Percentiles rank a stretch among this genome's conserved stretches.
Conservation (phyloP, 2,888 invertebrate genomes). For the Scelioninae gen. 1 region DNA sequence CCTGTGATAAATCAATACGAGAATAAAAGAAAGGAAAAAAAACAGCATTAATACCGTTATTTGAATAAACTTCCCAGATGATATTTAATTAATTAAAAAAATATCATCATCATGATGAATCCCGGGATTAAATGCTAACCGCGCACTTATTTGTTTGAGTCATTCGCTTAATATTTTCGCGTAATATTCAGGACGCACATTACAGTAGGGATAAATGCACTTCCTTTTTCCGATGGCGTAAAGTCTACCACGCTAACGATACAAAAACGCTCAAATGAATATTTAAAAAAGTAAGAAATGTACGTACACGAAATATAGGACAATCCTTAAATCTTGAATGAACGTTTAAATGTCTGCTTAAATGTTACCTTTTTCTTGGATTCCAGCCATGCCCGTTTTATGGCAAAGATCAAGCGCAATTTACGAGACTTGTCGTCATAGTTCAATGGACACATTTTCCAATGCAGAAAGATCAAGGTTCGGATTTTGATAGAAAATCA, state of each 20-base stretch:
- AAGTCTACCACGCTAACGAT: slow-evolving; percentile 36
- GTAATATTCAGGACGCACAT: slow-evolving; percentile 22
- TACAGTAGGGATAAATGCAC: slow-evolving; percentile 20
- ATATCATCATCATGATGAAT: not conserved
- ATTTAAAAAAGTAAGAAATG: slow-evolving; percentile 41
- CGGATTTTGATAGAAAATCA: slow-evolving; percentile 19
- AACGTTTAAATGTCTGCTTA: slow-evolving; percentile 47
- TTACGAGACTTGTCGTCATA: slow-evolving; percentile 43
- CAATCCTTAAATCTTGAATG: slow-evolving; percentile 37
- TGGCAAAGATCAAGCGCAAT: slow-evolving; percentile 52
- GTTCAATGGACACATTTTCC: slow-evolving; percentile 50
- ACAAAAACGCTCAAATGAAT: slow-evolving; percentile 57
- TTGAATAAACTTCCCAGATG: no score
- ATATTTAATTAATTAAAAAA: slow-evolving; percentile 10
- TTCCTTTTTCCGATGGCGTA: slow-evolving; percentile 23
- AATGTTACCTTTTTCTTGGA: slow-evolving; percentile 43
- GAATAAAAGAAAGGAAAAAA: no score
- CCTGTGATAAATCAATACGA: no score
- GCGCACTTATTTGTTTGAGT: slow-evolving; percentile 16
- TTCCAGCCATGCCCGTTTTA: slow-evolving; percentile 37
- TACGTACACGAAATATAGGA: slow-evolving; percentile 9
- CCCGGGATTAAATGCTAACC: not conserved
- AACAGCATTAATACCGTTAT: no score
- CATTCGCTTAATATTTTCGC: slow-evolving; percentile 13
- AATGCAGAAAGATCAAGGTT: slow-evolving; percentile 49